Evolutionary conservation across 1,140 invertebrate species (phyloP).

Genomic region (Anthonomus grandis): DNA sequence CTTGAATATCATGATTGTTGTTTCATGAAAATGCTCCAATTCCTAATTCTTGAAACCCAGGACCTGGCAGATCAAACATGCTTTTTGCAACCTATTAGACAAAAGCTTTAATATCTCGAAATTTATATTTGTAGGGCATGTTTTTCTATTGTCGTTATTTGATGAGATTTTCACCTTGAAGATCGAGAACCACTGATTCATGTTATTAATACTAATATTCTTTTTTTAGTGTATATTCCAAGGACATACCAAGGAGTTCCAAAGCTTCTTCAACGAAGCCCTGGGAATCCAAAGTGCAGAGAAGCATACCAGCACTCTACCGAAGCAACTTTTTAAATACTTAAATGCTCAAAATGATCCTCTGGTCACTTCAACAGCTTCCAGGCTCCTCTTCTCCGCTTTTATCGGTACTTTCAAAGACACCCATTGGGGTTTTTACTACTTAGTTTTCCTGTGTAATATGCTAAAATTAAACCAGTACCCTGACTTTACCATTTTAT

Average conservation of each 20-base stretch:
- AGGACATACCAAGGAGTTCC: conserved; percentile 25
- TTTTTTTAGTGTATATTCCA: conserved; percentile 33
- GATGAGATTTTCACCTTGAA: too few relatives aligned
- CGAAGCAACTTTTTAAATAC: conserved; percentile 28
- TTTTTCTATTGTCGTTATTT: too few relatives aligned
- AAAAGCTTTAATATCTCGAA: not conserved
- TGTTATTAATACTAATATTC: too few relatives aligned
- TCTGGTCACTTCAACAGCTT: conserved; percentile 5
- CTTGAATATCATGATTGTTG: too few relatives aligned
- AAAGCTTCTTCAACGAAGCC: conserved; percentile 27
- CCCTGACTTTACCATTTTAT: conserved; percentile 21
- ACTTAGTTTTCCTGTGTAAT: conserved; percentile 33
- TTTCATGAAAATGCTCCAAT: too few relatives aligned
- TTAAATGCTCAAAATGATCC: conserved; percentile 12
- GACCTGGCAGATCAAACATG: too few relatives aligned
- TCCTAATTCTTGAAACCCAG: too few relatives aligned
- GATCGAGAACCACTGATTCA: too few relatives aligned
- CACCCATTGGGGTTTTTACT: conserved; percentile 30
- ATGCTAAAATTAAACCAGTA: conserved; percentile 34
- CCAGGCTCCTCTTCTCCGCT: conserved; percentile 36
- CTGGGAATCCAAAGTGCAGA: conserved; percentile 24
- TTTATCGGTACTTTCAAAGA: conserved; percentile 28
- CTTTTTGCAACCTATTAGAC: not conserved
- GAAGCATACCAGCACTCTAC: conserved; percentile 15
- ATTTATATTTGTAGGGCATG: not conserved